These are phyloP conservation scores for Platyura marginata DNA, from an alignment of 1,140 invertebrate species.

Conservation along the genomic window DNA sequence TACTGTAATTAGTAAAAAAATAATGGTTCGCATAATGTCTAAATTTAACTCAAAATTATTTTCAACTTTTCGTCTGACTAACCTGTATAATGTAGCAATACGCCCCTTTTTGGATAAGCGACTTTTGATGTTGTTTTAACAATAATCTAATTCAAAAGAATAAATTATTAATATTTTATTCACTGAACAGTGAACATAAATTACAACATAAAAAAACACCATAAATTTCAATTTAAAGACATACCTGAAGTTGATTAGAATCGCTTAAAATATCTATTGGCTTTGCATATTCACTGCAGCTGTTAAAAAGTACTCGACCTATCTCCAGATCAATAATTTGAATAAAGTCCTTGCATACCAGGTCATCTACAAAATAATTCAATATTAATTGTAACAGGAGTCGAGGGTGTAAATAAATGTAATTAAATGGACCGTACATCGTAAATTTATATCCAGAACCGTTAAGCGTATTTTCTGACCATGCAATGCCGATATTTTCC, in stretches of 20 bases:
- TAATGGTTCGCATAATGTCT: too few relatives aligned
- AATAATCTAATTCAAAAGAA: slow-evolving; percentile 3
- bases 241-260: slow-evolving; percentile 4
- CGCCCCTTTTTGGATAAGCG: slow-evolving; percentile 31
- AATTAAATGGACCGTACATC: slow-evolving; percentile 24
- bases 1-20: too few relatives aligned
- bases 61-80: too few relatives aligned
- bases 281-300: slow-evolving; percentile 1
- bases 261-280: slow-evolving; percentile 2
- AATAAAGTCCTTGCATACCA: slow-evolving; percentile 3
- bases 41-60: too few relatives aligned
- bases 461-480: slow-evolving; percentile 32
- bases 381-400: too few relatives aligned
- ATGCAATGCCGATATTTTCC: slow-evolving; percentile 28
- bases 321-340: slow-evolving; percentile 4
- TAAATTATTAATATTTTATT: neutral
- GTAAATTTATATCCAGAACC: slow-evolving; percentile 35
- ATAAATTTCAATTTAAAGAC: neutral
- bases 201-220: too few relatives aligned
- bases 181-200: neutral
- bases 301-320: neutral
- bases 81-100: slow-evolving; percentile 36
- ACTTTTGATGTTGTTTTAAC: slow-evolving; percentile 26
- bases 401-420: too few relatives aligned
- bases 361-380: neutral